Conservation (phyloP, 2,888 invertebrate genomes). For the Cecidostiba fungosa region DNA sequence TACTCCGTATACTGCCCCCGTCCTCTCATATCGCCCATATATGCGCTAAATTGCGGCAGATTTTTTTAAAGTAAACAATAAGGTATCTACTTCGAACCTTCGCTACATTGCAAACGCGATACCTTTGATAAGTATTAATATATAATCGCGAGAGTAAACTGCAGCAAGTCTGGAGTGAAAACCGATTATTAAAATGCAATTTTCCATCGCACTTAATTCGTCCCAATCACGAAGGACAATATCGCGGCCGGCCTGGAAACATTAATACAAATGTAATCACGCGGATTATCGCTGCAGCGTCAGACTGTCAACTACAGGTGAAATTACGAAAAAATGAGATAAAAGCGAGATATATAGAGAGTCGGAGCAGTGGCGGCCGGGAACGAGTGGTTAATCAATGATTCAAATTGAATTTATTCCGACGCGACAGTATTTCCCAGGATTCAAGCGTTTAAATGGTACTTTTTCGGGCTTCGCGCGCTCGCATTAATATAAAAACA, state of each 20-base stretch:
- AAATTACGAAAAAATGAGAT: neutral
- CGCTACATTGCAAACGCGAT: too few relatives aligned
- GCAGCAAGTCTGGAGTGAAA: neutral
- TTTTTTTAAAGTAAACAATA: too few relatives aligned
- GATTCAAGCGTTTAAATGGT: conserved; percentile 1
- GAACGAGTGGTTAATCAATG: conserved; percentile 16
- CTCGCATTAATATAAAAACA: conserved; percentile 41
- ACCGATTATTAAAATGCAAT: neutral
- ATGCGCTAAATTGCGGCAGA: too few relatives aligned
- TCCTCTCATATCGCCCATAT: too few relatives aligned
- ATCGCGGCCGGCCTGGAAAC: neutral
- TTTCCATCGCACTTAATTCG: neutral
- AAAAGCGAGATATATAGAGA: neutral
- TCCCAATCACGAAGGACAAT: neutral
- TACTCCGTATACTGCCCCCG: too few relatives aligned
- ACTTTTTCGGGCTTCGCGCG: conserved; percentile 13
- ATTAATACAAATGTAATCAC: conserved; percentile 6
- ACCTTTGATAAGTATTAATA: too few relatives aligned
- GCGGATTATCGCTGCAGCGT: neutral
- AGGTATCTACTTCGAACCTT: too few relatives aligned
- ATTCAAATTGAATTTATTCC: conserved; percentile 36
- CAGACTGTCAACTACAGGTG: neutral
- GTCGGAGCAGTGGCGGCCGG: neutral
- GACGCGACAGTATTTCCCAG: neutral
- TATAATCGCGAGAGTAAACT: neutral